Evolutionary conservation across 2,113 vertebrate species (phyloP).

Genomic region (Apteryx owenii): DNA sequence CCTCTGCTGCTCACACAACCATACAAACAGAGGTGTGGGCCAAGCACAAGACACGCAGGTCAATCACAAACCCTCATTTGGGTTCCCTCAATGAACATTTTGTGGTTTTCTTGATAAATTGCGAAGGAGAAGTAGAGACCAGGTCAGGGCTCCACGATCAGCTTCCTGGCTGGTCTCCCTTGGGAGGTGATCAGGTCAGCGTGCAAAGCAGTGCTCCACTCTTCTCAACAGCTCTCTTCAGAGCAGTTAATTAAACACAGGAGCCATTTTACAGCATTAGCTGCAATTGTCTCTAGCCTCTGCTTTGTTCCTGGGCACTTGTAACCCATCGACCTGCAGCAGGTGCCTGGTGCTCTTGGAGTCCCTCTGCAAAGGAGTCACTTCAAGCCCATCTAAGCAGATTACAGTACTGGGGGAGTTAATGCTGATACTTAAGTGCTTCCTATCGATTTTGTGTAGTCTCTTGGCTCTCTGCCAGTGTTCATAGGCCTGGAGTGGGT

Average conservation of each 20-base stretch:
- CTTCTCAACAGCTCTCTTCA: background rate
- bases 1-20: background rate
- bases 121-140: rapidly evolving
- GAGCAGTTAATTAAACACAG: background rate
- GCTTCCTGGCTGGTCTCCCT: rapidly evolving
- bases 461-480: background rate
- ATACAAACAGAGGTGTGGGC: background rate
- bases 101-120: background rate
- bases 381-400: background rate
- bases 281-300: background rate
- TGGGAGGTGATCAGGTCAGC: background rate
- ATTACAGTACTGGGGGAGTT: background rate
- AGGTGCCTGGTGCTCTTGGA: rapidly evolving
- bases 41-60: rapidly evolving
- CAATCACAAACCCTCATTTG: background rate
- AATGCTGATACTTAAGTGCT: background rate
- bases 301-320: background rate
- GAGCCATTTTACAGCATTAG: background rate
- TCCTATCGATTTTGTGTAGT: background rate
- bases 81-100: background rate
- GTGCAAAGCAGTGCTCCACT: rapidly evolving
- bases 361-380: background rate
- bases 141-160: background rate
- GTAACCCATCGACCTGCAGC: background rate
- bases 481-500: background rate